Percentiles rank a stretch among this genome's conserved stretches.
These are phyloP conservation scores for Petromus typicus DNA, from an alignment of 2,113 vertebrate genomes.

Conservation along the genomic window DNA sequence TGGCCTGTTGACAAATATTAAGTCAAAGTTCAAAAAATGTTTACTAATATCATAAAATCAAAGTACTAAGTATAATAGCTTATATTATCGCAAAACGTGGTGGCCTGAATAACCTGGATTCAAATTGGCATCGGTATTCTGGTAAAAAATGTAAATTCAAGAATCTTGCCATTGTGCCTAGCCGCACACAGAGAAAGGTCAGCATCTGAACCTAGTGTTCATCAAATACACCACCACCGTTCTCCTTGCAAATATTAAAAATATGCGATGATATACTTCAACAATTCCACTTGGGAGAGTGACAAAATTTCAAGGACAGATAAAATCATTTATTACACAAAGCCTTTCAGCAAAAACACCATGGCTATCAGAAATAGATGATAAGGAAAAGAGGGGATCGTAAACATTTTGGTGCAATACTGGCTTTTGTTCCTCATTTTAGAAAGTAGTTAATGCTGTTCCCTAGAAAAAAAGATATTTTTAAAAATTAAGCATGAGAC, in stretches of 20 bases:
- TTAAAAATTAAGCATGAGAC: background rate
- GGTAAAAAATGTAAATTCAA: background rate
- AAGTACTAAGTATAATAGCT: background rate
- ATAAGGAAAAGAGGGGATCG: background rate
- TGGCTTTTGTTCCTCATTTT: background rate
- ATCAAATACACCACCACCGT: background rate
- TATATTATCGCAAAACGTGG: background rate
- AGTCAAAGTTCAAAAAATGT: background rate
- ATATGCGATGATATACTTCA: background rate
- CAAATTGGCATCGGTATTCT: background rate
- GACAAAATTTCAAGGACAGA: background rate
- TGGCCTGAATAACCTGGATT: background rate
- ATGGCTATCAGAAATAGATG: background rate
- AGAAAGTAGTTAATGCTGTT: background rate
- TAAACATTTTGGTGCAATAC: background rate
- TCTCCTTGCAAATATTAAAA: background rate
- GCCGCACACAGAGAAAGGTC: background rate
- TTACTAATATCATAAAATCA: background rate
- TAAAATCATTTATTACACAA: constrained; percentile 7
- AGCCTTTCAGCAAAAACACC: background rate
- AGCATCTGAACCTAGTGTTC: background rate
- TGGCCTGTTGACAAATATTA: background rate
- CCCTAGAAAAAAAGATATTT: background rate
- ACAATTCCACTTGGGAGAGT: background rate
- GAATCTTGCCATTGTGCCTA: background rate